phyloP scores from a whole-genome alignment of 2,113 vertebrate species.

The Machaerirhynchus nigripectus region DNA sequence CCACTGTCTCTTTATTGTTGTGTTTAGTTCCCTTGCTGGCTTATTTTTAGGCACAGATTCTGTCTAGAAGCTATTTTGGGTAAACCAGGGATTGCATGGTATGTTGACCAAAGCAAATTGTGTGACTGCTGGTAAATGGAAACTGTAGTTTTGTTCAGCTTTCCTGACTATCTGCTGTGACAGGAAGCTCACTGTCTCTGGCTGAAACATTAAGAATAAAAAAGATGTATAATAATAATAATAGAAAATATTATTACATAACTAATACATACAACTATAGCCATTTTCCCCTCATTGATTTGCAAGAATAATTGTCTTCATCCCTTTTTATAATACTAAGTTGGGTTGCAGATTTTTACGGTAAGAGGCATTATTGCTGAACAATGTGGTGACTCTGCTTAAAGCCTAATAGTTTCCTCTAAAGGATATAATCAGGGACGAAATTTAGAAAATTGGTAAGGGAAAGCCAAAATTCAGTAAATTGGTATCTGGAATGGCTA shows the following conservation, averaged over 20 bases:
- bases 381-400: not conserved
- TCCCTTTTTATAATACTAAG: not conserved
- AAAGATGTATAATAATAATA: not conserved
- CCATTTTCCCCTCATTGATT: not conserved
- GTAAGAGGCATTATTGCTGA: not conserved
- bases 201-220: not conserved
- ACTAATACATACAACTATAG: not conserved
- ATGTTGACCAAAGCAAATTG: conserved; percentile 10
- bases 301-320: not conserved
- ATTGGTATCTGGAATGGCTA: not conserved
- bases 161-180: not conserved
- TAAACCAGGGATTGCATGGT: not conserved
- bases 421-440: not conserved
- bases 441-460: not conserved
- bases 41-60: conserved; percentile 31
- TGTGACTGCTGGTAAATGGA: conserved; percentile 3
- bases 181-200: not conserved
- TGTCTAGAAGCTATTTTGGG: conserved; percentile 8
- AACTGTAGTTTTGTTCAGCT: not conserved
- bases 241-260: not conserved
- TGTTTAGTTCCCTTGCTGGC: not conserved
- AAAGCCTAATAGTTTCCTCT: not conserved
- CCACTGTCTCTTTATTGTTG: not conserved
- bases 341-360: not conserved
- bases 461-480: not conserved